A percentile compares a stretch with the other conserved stretches of the same genome.
These are phyloP conservation scores for Peromyscus californicus DNA, from an alignment of 2,113 vertebrate species.

Conservation along the genomic window DNA sequence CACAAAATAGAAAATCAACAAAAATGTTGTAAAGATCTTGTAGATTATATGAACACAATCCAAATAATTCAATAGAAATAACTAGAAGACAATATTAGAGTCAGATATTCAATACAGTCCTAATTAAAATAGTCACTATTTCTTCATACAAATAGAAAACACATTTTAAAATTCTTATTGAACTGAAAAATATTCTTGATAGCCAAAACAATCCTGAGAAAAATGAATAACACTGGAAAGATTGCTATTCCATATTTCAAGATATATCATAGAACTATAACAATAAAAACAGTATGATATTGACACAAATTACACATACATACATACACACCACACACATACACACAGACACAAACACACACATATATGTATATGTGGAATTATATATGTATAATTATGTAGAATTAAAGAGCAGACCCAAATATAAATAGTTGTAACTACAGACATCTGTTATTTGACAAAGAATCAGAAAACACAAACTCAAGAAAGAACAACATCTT, in stretches of 20 bases:
- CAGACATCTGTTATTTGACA: neutral
- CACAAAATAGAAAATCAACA: neutral
- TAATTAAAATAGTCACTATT: neutral
- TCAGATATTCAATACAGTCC: neutral
- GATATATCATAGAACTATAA: neutral
- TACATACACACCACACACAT: neutral
- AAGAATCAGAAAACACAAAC: neutral
- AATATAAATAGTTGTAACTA: neutral
- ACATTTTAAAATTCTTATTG: neutral
- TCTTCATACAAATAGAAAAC: neutral
- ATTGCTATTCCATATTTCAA: neutral
- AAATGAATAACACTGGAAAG: neutral
- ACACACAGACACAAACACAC: neutral
- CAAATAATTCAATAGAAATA: conserved; percentile 43
- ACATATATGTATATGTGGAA: neutral
- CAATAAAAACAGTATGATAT: neutral
- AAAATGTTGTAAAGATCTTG: neutral
- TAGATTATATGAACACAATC: neutral
- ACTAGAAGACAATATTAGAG: neutral
- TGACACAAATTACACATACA: neutral
- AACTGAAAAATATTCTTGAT: neutral
- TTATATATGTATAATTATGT: too few species aligned
- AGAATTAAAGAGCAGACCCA: neutral
- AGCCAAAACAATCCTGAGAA: neutral
- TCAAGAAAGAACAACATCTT: neutral